Conservation (phyloP, 2,888 invertebrate species). For the Stenodema calcarata region DNA sequence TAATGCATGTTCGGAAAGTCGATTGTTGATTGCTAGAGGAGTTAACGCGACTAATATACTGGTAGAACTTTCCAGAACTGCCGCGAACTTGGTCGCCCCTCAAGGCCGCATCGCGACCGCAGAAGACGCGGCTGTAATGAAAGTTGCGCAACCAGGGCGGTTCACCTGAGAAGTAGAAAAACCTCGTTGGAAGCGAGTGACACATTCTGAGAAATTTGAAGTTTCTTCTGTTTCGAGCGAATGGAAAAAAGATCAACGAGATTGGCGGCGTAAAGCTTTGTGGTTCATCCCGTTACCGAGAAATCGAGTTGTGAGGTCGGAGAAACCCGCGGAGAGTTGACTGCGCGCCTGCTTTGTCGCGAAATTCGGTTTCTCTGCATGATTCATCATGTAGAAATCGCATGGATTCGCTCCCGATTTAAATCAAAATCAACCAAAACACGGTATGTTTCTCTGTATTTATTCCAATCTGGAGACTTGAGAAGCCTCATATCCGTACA, state of each 20-base stretch:
- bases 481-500: too few relatives aligned
- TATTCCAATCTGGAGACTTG: too few relatives aligned
- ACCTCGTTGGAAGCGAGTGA: neutral
- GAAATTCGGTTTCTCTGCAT: too few relatives aligned
- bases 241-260: neutral
- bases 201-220: neutral
- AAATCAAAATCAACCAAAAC: too few relatives aligned
- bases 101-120: neutral
- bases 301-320: neutral
- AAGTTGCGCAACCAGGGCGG: neutral
- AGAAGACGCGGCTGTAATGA: neutral
- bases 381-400: too few relatives aligned
- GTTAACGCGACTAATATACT: too few relatives aligned
- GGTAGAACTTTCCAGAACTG: too few relatives aligned
- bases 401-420: too few relatives aligned
- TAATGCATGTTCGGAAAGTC: too few relatives aligned
- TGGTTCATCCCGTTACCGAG: neutral
- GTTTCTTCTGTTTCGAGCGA: neutral
- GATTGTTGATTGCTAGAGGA: too few relatives aligned
- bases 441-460: too few relatives aligned
- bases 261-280: neutral
- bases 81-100: neutral
- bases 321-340: neutral
- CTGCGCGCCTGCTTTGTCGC: neutral
- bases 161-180: neutral